These are phyloP conservation scores for Chionodraco myersi DNA, from an alignment of 2,113 vertebrate species.

Conservation along the genomic window DNA sequence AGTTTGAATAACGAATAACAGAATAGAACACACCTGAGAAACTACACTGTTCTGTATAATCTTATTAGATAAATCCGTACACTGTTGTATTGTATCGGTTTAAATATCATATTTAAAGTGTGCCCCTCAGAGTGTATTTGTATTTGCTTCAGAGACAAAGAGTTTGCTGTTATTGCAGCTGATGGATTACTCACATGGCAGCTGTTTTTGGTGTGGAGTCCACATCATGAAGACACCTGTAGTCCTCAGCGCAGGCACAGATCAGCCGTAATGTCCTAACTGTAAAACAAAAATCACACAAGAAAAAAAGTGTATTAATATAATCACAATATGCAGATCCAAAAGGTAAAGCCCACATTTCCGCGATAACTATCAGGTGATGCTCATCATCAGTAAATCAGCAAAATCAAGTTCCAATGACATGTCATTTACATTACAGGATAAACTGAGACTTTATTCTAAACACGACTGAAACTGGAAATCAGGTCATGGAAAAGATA, in stretches of 20 bases:
- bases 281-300: constrained; percentile 52
- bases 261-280: constrained; percentile 90
- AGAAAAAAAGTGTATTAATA: not conserved
- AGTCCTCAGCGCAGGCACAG: constrained; percentile 93
- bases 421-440: too few relatives aligned
- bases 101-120: not conserved
- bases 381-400: too few relatives aligned
- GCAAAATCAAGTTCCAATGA: too few relatives aligned
- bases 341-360: not conserved
- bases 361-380: too few relatives aligned
- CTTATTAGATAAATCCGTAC: not conserved
- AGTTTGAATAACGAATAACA: too few relatives aligned
- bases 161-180: not conserved
- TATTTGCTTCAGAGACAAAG: not conserved
- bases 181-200: constrained; percentile 87
- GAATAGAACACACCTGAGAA: too few relatives aligned
- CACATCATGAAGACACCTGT: constrained; percentile 79
- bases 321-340: not conserved
- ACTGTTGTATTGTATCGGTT: not conserved
- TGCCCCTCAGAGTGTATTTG: too few relatives aligned
- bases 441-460: too few relatives aligned
- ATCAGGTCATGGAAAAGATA: too few relatives aligned
- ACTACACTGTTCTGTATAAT: too few relatives aligned
- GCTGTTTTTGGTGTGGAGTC: constrained; percentile 71
- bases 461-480: too few relatives aligned